phyloP scores from a whole-genome alignment of 2,797 vertebrate species.

The Amniataba percoides region DNA sequence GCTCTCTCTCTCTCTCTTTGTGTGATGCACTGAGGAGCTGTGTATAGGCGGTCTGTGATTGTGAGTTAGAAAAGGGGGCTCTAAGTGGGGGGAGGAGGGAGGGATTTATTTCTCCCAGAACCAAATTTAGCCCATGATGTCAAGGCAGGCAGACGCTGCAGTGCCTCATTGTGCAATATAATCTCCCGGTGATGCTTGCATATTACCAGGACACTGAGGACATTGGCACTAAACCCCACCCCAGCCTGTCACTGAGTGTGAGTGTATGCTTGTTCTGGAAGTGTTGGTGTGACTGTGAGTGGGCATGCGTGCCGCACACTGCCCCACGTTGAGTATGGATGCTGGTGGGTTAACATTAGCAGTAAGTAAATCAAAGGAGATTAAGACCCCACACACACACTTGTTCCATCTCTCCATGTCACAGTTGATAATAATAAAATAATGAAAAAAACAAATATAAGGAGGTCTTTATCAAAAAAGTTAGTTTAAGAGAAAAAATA shows the following conservation, averaged over 20 bases:
- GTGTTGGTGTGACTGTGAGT: constrained; percentile 31
- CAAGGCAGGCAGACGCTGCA: constrained; percentile 82
- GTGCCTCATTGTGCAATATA: constrained; percentile 84
- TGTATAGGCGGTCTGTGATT: constrained; percentile 20
- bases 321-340: constrained; percentile 16
- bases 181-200: constrained; percentile 80
- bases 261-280: constrained; percentile 33
- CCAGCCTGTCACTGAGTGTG: constrained; percentile 38
- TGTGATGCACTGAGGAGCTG: constrained; percentile 6
- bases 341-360: background rate
- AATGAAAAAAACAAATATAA: background rate
- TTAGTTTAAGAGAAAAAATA: background rate
- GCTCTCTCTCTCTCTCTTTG: constrained; percentile 21
- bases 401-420: background rate
- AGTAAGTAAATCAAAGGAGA: constrained; percentile 3
- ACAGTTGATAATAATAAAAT: too few relatives aligned
- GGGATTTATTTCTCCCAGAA: constrained; percentile 81
- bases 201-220: constrained; percentile 84
- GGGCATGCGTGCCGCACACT: background rate
- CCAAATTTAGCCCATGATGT: constrained; percentile 86
- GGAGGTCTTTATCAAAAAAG: background rate
- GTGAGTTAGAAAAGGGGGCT: constrained; percentile 46
- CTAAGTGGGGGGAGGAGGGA: constrained; percentile 48
- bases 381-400: background rate
- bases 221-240: constrained; percentile 75